These are phyloP conservation scores for Florisuga fusca DNA, from an alignment of 2,797 vertebrate genomes.

Conservation along the genomic window DNA sequence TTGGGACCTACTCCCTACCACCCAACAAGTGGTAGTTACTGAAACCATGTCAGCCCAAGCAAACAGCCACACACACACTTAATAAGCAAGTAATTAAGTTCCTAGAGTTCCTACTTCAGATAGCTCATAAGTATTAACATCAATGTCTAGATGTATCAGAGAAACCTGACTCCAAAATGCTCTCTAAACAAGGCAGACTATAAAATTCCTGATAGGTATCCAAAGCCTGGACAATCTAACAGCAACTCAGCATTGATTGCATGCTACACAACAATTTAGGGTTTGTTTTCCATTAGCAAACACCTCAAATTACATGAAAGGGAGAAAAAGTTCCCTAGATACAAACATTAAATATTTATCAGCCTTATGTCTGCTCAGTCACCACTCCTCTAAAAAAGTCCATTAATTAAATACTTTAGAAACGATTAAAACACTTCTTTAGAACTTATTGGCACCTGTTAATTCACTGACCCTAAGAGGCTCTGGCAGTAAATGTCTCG, in stretches of 20 bases:
- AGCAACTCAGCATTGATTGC: slow-evolving; percentile 19
- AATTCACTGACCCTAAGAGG: slow-evolving; percentile 57
- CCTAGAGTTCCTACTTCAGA: neutral
- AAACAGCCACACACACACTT: neutral
- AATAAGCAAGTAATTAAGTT: neutral
- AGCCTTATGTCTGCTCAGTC: slow-evolving; percentile 51
- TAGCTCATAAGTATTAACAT: neutral
- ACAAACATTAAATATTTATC: slow-evolving; percentile 60
- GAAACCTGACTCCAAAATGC: neutral
- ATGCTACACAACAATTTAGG: slow-evolving; percentile 7
- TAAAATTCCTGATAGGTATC: neutral
- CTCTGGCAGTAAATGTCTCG: slow-evolving; percentile 20
- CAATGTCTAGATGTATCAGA: neutral
- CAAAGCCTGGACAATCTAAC: slow-evolving; percentile 8
- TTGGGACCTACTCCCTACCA: neutral
- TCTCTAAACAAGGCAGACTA: neutral
- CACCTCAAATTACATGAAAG: slow-evolving; percentile 51
- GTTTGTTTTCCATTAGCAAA: slow-evolving; percentile 56
- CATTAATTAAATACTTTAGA: slow-evolving; percentile 66
- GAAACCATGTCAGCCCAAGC: neutral
- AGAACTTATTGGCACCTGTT: slow-evolving; percentile 69
- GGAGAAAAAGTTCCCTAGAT: slow-evolving; percentile 39
- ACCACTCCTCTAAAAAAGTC: slow-evolving; percentile 26
- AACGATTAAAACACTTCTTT: slow-evolving; percentile 53
- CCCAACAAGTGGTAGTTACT: neutral